Base-by-base conservation (phyloP, 2,888 invertebrate genomes). In the Eledona agricola region DNA sequence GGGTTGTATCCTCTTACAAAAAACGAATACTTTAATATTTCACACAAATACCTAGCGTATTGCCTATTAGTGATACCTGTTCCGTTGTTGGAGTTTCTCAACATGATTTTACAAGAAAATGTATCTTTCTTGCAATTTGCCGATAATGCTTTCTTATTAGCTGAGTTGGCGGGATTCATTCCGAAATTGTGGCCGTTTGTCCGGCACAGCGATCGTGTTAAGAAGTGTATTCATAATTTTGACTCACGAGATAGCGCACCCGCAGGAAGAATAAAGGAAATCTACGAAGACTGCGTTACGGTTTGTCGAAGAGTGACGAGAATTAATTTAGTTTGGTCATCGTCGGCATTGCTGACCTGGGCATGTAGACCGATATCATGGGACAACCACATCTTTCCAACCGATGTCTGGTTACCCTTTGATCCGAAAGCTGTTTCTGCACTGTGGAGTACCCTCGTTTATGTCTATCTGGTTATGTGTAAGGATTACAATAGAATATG, bases 371-470 rank as follows among this genome's bases (percentile, higher is more conserved):
- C 45, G 3, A 34, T 45, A 12, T 32, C 34, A 3, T 34, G 45
- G 45, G 15, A 32, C 6, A 19, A 26, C 11, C 34, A 45, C 10
- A 23, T 25, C n/a, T 45, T 45, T 15, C 45, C 45, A 7, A 45
- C 34, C 0, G 45, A 45, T 10, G 7, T 45, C 7, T 45, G 45
- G 45, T 11, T 45, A 17, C 45, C 45, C 1, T 45, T 32, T 16
- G 26, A 45, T 34, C 15, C 17, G 1, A 23, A 15, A 34, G 12
- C 15, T 2, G 45, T 25, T 3, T 34, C 34, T 15, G 17, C 13
- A 16, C 5, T 13, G 1, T 45, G 34, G 5, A 19, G 13, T 3
- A 5, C 6, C 13, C 10, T 9, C 9, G 25, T 23, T 32, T 45
- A 45, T 16, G 4, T 22, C 3, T 45, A 34, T 34, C 6, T 45